phyloP scores from a whole-genome alignment of 92 coral and sea anemone genomes.

The Paragorgia papillata region DNA sequence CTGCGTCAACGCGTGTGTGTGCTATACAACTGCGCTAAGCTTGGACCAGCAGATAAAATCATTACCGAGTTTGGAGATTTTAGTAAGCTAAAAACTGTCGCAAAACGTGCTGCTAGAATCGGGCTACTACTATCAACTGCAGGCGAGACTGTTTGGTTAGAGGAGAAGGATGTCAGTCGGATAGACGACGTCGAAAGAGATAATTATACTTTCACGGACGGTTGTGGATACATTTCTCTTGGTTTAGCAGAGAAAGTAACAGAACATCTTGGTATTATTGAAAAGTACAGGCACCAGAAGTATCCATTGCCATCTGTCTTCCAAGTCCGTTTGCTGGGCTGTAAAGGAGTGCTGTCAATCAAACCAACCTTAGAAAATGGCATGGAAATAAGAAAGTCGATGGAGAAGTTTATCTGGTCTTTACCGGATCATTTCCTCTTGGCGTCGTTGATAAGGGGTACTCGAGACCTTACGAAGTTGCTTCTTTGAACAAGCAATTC shows the following conservation, averaged over 20 bases:
- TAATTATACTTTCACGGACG: conserved; percentile 80
- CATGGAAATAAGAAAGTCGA: conserved; percentile 81
- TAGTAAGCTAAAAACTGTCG: conserved; percentile 64
- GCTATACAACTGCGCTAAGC: conserved; percentile 66
- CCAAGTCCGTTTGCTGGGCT: conserved; percentile 84
- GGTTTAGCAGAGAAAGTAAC: conserved; percentile 57
- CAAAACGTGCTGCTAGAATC: conserved; percentile 87
- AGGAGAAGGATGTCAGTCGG: conserved; percentile 53
- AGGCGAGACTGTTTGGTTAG: conserved; percentile 57
- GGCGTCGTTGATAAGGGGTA: conserved; percentile 86
- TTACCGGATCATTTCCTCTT: conserved; percentile 76
- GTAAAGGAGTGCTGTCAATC: conserved; percentile 78
- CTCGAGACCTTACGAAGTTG: conserved; percentile 81
- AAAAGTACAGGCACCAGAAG: conserved; percentile 56
- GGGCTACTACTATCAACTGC: conserved; percentile 86
- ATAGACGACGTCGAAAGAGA: conserved; percentile 66
- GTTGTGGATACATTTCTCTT: conserved; percentile 79
- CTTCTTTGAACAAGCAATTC: conserved; percentile 85
- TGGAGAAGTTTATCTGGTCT: conserved; percentile 80
- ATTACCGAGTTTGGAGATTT: conserved; percentile 75
- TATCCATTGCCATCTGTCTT: conserved; percentile 75
- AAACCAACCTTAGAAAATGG: conserved; percentile 60
- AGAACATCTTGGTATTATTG: conserved; percentile 38
- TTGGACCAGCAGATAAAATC: conserved; percentile 67
- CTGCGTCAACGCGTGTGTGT: conserved; percentile 78